Evolutionary conservation across 2,888 invertebrate genomes (phyloP).

Genomic region (Nemoura dubitans): DNA sequence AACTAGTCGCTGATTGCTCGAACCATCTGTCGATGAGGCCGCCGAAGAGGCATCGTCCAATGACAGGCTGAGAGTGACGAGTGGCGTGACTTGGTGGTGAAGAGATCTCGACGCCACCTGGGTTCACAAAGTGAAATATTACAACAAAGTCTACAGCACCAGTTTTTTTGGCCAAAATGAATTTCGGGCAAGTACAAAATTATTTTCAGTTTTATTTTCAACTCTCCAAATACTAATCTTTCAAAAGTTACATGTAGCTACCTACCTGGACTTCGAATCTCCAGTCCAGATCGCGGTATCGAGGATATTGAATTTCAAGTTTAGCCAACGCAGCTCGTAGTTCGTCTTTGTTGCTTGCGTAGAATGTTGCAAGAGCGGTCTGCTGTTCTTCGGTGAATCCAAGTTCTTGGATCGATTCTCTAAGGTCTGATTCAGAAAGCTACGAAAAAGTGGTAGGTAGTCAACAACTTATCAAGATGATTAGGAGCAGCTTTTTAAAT

Average conservation of each 20-base stretch:
- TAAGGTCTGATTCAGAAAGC: constrained; percentile 58
- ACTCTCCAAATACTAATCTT: too few relatives aligned
- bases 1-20: constrained; percentile 52
- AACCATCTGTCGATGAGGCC: neutral
- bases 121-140: constrained; percentile 50
- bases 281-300: constrained; percentile 72
- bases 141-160: too few relatives aligned
- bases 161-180: too few relatives aligned
- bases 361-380: constrained; percentile 68
- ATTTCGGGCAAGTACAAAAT: too few relatives aligned
- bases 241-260: too few relatives aligned
- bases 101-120: constrained; percentile 69
- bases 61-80: constrained; percentile 68
- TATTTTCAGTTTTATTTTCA: too few relatives aligned
- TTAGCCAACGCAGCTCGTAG: constrained; percentile 64
- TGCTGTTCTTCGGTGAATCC: constrained; percentile 72
- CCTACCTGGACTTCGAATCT: constrained; percentile 70
- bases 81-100: constrained; percentile 67
- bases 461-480: neutral
- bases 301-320: constrained; percentile 59
- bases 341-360: constrained; percentile 66
- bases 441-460: constrained; percentile 37
- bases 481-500: too few relatives aligned
- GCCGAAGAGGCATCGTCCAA: constrained; percentile 57
- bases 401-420: constrained; percentile 61